Evolutionary conservation across 2,113 vertebrate species (phyloP).

Genomic region (Gasterosteus aculeatus): DNA sequence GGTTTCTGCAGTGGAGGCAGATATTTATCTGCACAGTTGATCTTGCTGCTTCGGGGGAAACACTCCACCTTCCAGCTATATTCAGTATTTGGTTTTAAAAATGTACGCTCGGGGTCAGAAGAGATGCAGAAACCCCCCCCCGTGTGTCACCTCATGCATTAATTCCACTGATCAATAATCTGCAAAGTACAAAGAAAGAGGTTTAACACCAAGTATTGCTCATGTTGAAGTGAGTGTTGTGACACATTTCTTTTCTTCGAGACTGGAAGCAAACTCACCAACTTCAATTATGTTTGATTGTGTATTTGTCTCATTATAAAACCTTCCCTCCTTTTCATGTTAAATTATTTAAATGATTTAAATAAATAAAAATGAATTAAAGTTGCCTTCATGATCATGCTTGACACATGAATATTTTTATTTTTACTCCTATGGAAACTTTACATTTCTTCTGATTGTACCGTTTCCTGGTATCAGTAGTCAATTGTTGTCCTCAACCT

Average conservation of each 20-base stretch:
- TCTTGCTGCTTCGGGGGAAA: slow-evolving; percentile 11
- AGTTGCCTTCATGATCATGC: neutral
- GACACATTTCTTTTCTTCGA: neutral
- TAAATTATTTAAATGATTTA: neutral
- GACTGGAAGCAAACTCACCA: neutral
- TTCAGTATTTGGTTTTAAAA: neutral
- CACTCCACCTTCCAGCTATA: slow-evolving; percentile 32
- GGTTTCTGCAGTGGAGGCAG: no score
- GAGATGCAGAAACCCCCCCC: neutral
- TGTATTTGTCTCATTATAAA: slow-evolving; percentile 1
- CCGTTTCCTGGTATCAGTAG: neutral
- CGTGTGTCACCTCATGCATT: neutral
- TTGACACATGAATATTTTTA: neutral
- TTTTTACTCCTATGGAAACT: neutral
- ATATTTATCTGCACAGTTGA: neutral
- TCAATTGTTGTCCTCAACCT: neutral
- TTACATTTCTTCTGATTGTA: neutral
- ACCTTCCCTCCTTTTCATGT: neutral
- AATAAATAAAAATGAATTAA: no score
- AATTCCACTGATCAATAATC: neutral
- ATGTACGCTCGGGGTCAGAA: neutral
- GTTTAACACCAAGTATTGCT: neutral
- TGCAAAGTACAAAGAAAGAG: neutral
- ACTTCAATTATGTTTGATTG: neutral
- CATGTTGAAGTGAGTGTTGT: neutral